These are phyloP conservation scores for Siniperca chuatsi DNA, from an alignment of 2,113 vertebrate genomes.

Conservation along the genomic window DNA sequence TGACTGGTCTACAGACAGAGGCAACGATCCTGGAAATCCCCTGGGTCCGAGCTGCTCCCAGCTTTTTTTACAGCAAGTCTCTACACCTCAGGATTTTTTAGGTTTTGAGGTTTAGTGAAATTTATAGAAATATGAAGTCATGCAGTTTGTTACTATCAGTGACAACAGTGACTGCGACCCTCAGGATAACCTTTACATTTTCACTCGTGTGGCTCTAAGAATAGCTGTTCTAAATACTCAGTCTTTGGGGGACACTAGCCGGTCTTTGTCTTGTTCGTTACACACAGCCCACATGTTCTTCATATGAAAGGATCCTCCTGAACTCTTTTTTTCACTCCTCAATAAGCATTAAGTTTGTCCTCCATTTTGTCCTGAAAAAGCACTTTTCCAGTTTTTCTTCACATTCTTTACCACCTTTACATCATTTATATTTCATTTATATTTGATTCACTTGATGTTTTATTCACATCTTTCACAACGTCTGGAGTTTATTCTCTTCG, in stretches of 20 bases:
- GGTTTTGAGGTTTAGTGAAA: no score
- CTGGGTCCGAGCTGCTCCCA: no score
- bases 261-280: not conserved
- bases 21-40: no score
- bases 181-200: not conserved
- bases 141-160: no score
- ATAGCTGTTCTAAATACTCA: not conserved
- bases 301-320: slow-evolving; percentile 1
- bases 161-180: not conserved
- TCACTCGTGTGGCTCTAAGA: not conserved
- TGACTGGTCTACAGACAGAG: not conserved
- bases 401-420: slow-evolving; percentile 61
- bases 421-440: slow-evolving; percentile 76
- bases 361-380: slow-evolving; percentile 22
- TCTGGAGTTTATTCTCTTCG: slow-evolving; percentile 67
- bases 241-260: not conserved
- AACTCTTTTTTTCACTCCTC: slow-evolving; percentile 26
- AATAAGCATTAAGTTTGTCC: slow-evolving; percentile 15
- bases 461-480: slow-evolving; percentile 71
- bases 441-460: slow-evolving; percentile 72
- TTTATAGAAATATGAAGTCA: no score
- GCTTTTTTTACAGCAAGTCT: no score
- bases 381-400: slow-evolving; percentile 32
- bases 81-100: no score
- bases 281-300: not conserved